phyloP scores from a whole-genome alignment of 2,113 vertebrate species.

The Microcebus murinus region DNA sequence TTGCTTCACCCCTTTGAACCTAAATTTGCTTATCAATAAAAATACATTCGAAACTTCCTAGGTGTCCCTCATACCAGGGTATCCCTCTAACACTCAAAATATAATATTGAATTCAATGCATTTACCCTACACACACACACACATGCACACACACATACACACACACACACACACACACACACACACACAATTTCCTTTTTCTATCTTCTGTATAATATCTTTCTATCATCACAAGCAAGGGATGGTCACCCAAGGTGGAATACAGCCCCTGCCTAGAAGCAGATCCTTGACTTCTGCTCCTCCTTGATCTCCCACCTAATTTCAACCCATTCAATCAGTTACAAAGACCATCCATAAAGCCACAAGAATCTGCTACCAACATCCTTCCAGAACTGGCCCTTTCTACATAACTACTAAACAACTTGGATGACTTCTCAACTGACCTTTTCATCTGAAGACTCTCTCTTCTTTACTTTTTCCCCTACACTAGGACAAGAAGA shows the following conservation, averaged over 20 bases:
- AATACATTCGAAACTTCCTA: not conserved
- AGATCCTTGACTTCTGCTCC: not conserved
- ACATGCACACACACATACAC: too few relatives aligned
- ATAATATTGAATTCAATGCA: not conserved
- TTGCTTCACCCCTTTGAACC: not conserved
- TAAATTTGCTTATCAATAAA: not conserved
- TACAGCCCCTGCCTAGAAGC: rapidly evolving
- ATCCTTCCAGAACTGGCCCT: not conserved
- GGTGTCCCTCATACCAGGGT: not conserved
- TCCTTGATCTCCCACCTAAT: not conserved
- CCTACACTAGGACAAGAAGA: not conserved
- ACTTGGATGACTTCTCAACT: not conserved
- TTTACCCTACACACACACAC: not conserved
- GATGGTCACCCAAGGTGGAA: not conserved
- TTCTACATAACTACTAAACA: not conserved
- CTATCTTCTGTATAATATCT: not conserved
- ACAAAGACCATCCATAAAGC: not conserved
- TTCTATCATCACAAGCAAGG: not conserved
- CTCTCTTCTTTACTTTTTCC: not conserved
- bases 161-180: not conserved
- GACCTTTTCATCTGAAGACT: not conserved
- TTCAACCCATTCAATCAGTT: not conserved
- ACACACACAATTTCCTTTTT: not conserved
- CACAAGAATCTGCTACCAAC: rapidly evolving
- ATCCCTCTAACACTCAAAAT: not conserved